Evolutionary conservation across 2,888 invertebrate species (phyloP).

Genomic region (Hydriomena furcata): DNA sequence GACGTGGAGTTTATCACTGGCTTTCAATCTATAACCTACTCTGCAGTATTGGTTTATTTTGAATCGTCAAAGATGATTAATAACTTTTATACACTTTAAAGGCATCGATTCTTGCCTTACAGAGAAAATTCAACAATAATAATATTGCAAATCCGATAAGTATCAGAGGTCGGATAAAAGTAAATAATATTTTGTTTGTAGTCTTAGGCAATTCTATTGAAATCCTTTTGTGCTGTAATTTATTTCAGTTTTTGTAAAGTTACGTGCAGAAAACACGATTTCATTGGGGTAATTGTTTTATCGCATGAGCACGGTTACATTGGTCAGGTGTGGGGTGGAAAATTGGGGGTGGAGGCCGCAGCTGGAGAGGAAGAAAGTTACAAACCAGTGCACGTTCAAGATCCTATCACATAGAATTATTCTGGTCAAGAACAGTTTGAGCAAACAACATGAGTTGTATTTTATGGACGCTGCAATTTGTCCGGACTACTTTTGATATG

Average conservation of each 20-base stretch:
- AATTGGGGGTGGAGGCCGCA: slow-evolving; percentile 45
- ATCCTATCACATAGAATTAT: slow-evolving; percentile 73
- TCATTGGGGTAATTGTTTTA: slow-evolving; percentile 80
- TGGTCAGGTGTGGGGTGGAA: slow-evolving; percentile 50
- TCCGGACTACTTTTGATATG: slow-evolving; percentile 43
- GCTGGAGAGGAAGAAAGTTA: slow-evolving; percentile 71
- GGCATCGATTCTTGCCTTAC: too few relatives aligned
- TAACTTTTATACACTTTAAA: too few relatives aligned
- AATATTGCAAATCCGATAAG: too few relatives aligned
- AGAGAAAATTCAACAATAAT: too few relatives aligned
- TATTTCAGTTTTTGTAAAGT: slow-evolving; percentile 31
- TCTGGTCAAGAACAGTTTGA: slow-evolving; percentile 76
- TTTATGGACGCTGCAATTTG: slow-evolving; percentile 56
- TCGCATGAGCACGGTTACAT: slow-evolving; percentile 73
- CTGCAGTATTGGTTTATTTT: too few relatives aligned
- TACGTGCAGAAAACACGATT: slow-evolving; percentile 58
- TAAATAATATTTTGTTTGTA: background rate
- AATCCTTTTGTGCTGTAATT: slow-evolving; percentile 18
- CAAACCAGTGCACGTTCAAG: slow-evolving; percentile 69
- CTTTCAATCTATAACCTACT: background rate
- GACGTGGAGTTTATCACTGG: background rate
- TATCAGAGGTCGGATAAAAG: background rate
- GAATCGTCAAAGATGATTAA: too few relatives aligned
- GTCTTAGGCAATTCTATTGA: slow-evolving; percentile 15
- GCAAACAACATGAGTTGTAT: slow-evolving; percentile 57